Evolutionary conservation across 2,888 invertebrate species (phyloP).

Genomic region (Diabrotica balteata): DNA sequence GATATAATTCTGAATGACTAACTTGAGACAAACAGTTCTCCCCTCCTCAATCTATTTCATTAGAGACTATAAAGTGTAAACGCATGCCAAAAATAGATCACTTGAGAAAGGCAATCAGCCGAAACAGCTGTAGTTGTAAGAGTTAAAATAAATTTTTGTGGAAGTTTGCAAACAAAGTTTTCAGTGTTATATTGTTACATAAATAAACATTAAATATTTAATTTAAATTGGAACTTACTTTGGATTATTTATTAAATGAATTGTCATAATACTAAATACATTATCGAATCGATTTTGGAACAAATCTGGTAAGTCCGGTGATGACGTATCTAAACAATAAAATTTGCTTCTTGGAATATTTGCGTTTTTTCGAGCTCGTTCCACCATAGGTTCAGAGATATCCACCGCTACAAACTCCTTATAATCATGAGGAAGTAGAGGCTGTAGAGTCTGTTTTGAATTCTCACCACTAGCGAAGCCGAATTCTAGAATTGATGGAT

Average conservation of each 20-base stretch:
- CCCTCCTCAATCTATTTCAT: too few relatives aligned
- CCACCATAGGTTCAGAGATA: conserved; percentile 2
- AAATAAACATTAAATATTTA: too few relatives aligned
- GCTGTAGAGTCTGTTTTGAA: background rate
- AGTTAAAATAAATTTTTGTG: too few relatives aligned
- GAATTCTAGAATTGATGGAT: conserved; percentile 5
- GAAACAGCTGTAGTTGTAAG: too few relatives aligned
- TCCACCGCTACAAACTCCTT: conserved; percentile 1
- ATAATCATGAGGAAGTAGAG: background rate
- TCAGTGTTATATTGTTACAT: too few relatives aligned
- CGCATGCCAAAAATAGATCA: too few relatives aligned
- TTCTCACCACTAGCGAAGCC: conserved; percentile 3
- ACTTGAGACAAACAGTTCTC: too few relatives aligned
- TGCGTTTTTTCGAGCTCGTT: background rate
- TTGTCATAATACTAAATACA: background rate
- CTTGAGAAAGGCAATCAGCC: too few relatives aligned
- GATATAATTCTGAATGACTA: too few relatives aligned
- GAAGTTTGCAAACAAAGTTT: too few relatives aligned
- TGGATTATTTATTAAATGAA: conserved; percentile 4
- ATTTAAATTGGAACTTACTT: background rate
- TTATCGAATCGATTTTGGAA: conserved; percentile 10
- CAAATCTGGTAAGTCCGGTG: background rate
- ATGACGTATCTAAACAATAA: background rate
- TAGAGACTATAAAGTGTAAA: too few relatives aligned
- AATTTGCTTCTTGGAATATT: conserved; percentile 2